A percentile compares a stretch with the other conserved stretches of the same genome.
Evolutionary conservation across 2,113 vertebrate genomes (phyloP).

Genomic region (Dissostichus mawsoni): DNA sequence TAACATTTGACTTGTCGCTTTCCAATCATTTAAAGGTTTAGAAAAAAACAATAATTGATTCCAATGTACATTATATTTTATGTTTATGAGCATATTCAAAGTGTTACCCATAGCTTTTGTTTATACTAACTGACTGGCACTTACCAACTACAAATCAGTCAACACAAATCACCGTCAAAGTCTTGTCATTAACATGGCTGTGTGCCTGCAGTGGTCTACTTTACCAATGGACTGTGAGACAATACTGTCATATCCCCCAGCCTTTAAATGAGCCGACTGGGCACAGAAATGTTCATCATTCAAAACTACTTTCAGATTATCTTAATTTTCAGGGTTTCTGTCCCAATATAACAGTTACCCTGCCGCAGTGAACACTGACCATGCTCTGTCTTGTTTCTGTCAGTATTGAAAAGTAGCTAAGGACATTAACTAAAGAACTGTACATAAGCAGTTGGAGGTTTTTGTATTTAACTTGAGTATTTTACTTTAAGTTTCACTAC

Average conservation of each 20-base stretch:
- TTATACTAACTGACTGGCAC: neutral
- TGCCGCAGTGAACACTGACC: neutral
- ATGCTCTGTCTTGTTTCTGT: neutral
- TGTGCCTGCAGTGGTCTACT: neutral
- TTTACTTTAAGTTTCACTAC: too few relatives aligned
- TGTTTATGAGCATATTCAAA: neutral
- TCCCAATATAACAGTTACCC: too few relatives aligned
- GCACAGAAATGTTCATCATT: neutral
- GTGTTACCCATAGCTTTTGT: neutral
- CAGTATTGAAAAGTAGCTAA: neutral
- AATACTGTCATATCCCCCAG: neutral
- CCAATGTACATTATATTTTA: neutral
- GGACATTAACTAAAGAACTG: neutral
- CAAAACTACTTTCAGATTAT: neutral
- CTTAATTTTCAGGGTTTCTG: neutral
- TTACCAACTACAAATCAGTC: constrained; percentile 16
- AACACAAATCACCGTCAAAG: constrained; percentile 20
- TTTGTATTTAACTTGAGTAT: neutral
- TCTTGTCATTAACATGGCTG: constrained; percentile 12
- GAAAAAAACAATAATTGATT: too few relatives aligned
- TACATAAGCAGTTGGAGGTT: neutral
- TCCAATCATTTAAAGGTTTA: too few relatives aligned
- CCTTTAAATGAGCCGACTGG: constrained; percentile 2
- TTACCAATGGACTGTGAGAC: neutral
- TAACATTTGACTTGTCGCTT: too few relatives aligned